Percentiles rank a stretch among this genome's conserved stretches.
These are phyloP conservation scores for Gallinago jamesoni DNA, from an alignment of 2,113 vertebrate species.

Conservation along the genomic window DNA sequence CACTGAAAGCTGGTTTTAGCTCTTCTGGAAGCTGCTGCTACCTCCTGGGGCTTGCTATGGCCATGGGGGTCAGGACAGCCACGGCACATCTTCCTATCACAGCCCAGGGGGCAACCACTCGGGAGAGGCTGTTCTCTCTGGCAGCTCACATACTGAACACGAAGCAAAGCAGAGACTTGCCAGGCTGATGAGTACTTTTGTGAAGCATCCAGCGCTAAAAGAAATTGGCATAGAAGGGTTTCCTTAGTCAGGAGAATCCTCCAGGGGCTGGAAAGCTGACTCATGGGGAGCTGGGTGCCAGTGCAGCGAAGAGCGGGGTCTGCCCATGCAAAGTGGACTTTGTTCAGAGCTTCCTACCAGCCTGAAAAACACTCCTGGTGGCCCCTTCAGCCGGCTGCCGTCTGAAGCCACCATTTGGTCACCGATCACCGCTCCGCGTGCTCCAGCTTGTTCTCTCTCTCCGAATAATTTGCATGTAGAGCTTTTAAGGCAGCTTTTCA, in stretches of 20 bases:
- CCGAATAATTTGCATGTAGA: background rate
- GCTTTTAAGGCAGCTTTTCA: background rate
- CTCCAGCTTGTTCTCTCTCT: background rate
- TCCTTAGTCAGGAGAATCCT: background rate
- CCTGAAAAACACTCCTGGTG: background rate
- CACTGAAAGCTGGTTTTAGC: background rate
- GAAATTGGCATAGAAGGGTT: background rate
- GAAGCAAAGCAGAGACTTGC: background rate
- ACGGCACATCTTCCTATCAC: background rate
- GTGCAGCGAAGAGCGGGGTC: background rate
- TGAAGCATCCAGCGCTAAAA: background rate
- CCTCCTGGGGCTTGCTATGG: background rate
- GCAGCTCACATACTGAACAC: background rate
- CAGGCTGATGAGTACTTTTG: background rate
- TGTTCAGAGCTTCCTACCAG: background rate
- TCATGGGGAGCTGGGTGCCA: background rate
- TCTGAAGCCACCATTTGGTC: background rate
- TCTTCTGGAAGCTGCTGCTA: background rate
- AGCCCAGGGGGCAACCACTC: background rate
- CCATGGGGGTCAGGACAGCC: background rate
- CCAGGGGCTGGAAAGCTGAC: background rate
- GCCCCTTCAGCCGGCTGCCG: background rate
- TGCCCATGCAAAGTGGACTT: background rate
- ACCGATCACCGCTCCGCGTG: background rate
- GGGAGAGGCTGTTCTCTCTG: background rate